These are phyloP conservation scores for Rousettus madagascariensis DNA, from an alignment of 2,797 vertebrate genomes.

Conservation along the genomic window DNA sequence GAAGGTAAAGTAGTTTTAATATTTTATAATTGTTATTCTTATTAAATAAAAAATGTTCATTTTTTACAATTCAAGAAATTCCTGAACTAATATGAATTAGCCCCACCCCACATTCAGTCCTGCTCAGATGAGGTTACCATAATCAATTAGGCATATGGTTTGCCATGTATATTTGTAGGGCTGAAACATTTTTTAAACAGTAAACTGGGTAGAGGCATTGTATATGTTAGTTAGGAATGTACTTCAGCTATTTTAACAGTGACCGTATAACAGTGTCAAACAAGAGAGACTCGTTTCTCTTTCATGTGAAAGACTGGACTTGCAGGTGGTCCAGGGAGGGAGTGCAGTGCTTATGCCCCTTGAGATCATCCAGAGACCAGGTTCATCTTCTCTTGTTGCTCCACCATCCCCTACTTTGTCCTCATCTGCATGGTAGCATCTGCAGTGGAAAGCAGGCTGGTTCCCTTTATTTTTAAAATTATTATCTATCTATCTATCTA, in stretches of 20 bases:
- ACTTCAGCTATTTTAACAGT: neutral
- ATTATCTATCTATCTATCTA: too few species aligned
- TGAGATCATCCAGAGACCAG: neutral
- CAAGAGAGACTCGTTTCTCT: neutral
- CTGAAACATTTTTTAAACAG: neutral
- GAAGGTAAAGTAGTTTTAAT: neutral
- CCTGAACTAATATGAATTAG: neutral
- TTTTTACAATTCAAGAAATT: constrained; percentile 8
- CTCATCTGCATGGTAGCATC: neutral
- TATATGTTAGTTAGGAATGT: neutral
- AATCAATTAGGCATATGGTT: neutral
- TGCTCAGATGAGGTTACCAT: neutral
- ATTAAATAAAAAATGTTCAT: neutral
- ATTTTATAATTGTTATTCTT: neutral
- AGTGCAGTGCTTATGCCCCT: neutral
- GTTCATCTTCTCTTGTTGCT: neutral
- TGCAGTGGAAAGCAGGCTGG: neutral
- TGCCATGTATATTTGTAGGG: neutral
- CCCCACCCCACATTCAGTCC: neutral
- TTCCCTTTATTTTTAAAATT: neutral
- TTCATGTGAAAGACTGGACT: neutral
- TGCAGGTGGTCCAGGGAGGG: neutral
- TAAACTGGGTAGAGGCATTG: neutral
- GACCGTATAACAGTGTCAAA: neutral
- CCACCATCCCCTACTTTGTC: neutral